Evolutionary conservation across 1,140 invertebrate species (phyloP).

Genomic region (Trinorchestia longiramus): DNA sequence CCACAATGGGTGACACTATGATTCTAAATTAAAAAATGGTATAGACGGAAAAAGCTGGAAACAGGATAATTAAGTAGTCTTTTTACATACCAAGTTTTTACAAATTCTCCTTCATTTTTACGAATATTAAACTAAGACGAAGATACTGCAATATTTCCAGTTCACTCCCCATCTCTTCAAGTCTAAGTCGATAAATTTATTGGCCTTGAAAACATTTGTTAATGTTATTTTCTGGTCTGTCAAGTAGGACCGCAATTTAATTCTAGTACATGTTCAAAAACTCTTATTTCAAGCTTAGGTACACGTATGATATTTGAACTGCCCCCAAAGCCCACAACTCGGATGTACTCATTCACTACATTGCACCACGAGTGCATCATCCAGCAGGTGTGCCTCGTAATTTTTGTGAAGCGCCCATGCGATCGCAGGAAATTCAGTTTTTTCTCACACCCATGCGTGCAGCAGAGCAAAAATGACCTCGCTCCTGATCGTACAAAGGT

Average conservation of each 20-base stretch:
- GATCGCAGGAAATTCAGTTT: constrained; percentile 3
- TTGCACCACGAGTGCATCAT: background rate
- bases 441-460: constrained; percentile 16
- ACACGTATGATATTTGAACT: too few species aligned
- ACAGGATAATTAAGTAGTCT: too few species aligned
- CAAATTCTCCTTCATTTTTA: too few species aligned
- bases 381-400: background rate
- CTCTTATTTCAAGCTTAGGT: background rate
- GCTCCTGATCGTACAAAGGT: constrained; percentile 23
- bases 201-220: background rate
- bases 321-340: background rate
- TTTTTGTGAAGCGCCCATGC: background rate
- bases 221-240: background rate
- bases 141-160: too few species aligned
- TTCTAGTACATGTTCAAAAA: background rate
- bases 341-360: background rate
- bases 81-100: too few species aligned
- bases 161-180: background rate
- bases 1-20: too few species aligned
- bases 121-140: too few species aligned
- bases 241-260: background rate
- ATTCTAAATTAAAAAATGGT: too few species aligned
- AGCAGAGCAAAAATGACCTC: constrained; percentile 16
- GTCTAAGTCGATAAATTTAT: background rate
- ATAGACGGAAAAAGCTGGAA: too few species aligned